Base-by-base conservation (phyloP, 1,140 invertebrate species). In the Nasonia longicornis region DNA sequence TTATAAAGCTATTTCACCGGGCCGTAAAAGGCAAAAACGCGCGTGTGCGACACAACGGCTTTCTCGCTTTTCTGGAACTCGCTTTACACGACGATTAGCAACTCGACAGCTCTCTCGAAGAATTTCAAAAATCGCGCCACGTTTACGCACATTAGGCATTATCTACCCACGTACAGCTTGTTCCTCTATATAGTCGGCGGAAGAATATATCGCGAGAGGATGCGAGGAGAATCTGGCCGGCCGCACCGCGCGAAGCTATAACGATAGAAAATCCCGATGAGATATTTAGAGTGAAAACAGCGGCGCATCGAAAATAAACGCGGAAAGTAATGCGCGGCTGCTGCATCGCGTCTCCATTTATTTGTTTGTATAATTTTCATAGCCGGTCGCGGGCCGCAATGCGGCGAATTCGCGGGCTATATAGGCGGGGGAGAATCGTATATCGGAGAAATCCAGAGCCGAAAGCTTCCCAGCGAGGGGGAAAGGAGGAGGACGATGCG, bases 281-380 rank as follows among this genome's bases (percentile, higher is more conserved):
- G 29, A 69, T 78, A 52, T 78, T 78, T 78, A 38, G 45, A 58
- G 64, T 12, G 29, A 42, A 66, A 77, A 77, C 63, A 66, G n/a
- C n/a, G 63, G 64, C 31, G 6, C 42, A 8, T 48, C 26, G 10
- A 78, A 78, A 69, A 69, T 78, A 78, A 78, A 78, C 76, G 64
- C 76, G 76, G 66, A 78, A 69, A 70, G 76, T 29, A 35, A 75
- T 10, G 48, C 12, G 14, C 14, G 10, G 22, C 45, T 52, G 16
- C 71, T 48, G 71, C 20, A 45, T 48, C 71, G 71, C 42, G 31
- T 70, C 29, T 35, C 38, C 45, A 58, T 31, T 76, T 76, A 77
- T 77, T 77, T 77, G 42, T 69, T 77, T 77, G 35, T 26, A 69
- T 26, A 31, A 48, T 69, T 77, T 77, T 69, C 8, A 77, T 69